phyloP scores from a whole-genome alignment of 2,888 invertebrate genomes.

The Stegophylla sp. region DNA sequence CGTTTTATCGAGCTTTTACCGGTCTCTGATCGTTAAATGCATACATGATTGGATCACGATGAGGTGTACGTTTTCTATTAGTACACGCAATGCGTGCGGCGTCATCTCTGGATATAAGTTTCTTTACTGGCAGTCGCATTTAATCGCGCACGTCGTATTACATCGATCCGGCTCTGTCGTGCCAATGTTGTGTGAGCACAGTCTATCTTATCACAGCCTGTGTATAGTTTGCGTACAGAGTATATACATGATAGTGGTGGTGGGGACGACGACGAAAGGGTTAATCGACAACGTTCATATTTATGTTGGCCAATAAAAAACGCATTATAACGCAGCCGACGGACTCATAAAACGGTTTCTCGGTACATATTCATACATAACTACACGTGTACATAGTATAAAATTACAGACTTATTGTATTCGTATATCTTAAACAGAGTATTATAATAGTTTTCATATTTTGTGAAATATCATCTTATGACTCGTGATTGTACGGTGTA shows the following conservation, averaged over 20 bases:
- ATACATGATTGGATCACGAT: not conserved
- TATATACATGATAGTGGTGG: no score
- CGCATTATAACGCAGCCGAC: not conserved
- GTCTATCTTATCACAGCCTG: no score
- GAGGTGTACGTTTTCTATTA: not conserved
- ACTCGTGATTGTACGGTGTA: not conserved
- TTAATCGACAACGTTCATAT: conserved; percentile 7
- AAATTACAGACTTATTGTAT: no score
- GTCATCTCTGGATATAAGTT: not conserved
- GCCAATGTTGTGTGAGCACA: no score
- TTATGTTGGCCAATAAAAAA: conserved; percentile 11
- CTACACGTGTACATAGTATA: not conserved
- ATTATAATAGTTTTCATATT: no score
- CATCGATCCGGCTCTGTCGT: not conserved
- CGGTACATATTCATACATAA: not conserved
- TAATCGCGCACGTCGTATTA: conserved; percentile 9
- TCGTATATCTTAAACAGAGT: no score
- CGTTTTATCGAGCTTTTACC: not conserved
- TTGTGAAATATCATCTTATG: not conserved
- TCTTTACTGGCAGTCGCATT: not conserved
- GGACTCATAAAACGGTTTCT: conserved; percentile 18
- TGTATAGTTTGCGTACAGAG: no score
- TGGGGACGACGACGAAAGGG: conserved; percentile 6
- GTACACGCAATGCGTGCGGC: conserved; percentile 36
- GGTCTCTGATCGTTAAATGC: not conserved